Conservation (phyloP, 2,113 vertebrate genomes). For the Pampusana beccarii region DNA sequence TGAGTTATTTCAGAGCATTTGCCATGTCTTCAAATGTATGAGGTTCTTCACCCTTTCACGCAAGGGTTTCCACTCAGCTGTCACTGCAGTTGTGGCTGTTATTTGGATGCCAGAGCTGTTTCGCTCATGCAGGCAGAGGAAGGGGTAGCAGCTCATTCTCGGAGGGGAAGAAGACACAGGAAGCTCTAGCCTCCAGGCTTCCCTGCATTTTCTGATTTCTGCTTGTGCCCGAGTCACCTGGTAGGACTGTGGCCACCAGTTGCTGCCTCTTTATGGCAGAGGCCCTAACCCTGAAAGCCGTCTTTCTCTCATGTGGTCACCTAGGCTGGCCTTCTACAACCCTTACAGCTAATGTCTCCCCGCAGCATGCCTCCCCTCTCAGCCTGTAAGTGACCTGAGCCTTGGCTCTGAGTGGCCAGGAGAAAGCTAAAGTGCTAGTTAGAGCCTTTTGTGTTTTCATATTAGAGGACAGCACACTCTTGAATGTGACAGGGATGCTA, state of each 20-base stretch:
- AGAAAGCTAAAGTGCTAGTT: background rate
- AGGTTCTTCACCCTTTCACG: background rate
- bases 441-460: background rate
- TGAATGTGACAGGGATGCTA: background rate
- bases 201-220: background rate
- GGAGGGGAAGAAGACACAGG: background rate
- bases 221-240: background rate
- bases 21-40: background rate
- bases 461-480: background rate
- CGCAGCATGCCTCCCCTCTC: background rate
- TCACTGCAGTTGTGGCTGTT: background rate
- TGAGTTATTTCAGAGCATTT: background rate
- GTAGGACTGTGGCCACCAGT: fast-evolving
- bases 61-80: background rate
- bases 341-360: background rate
- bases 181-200: background rate
- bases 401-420: background rate
- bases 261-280: background rate
- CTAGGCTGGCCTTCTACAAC: background rate
- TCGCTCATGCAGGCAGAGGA: background rate
- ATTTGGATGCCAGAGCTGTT: background rate
- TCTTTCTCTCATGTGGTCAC: background rate
- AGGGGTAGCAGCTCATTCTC: background rate
- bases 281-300: background rate
- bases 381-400: background rate